Evolutionary conservation across 2,113 vertebrate genomes (phyloP).

Genomic region (Ochotona princeps): DNA sequence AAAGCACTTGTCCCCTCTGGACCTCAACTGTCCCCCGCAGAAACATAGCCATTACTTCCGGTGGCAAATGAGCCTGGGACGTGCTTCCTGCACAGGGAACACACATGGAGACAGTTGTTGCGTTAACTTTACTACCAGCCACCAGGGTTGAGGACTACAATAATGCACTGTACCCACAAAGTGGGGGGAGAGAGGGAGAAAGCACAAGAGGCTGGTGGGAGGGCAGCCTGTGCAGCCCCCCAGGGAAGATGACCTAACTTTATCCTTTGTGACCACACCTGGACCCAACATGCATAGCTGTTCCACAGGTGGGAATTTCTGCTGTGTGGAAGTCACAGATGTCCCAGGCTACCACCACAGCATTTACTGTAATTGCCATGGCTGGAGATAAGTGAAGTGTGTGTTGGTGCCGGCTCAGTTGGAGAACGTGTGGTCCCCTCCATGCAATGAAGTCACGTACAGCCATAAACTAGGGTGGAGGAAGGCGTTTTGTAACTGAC

Average conservation of each 20-base stretch:
- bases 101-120: not conserved
- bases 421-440: not conserved
- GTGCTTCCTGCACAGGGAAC: not conserved
- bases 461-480: not conserved
- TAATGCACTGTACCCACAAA: not conserved
- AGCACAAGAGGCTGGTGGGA: rapidly evolving
- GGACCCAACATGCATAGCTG: rapidly evolving
- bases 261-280: not conserved
- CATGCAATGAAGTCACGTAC: not conserved
- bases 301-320: rapidly evolving
- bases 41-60: not conserved
- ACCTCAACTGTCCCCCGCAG: not conserved
- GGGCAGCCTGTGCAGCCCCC: rapidly evolving
- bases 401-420: not conserved
- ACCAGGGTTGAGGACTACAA: not conserved
- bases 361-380: not conserved
- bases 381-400: not conserved
- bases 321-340: rapidly evolving
- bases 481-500: not conserved
- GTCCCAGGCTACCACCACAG: not conserved
- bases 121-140: not conserved
- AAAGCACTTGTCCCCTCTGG: not conserved
- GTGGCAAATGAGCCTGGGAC: not conserved
- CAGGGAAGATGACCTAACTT: not conserved
- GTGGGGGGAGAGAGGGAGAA: not conserved